Evolutionary conservation across 2,797 vertebrate species (phyloP).

Genomic region (Orestias chungarensis): DNA sequence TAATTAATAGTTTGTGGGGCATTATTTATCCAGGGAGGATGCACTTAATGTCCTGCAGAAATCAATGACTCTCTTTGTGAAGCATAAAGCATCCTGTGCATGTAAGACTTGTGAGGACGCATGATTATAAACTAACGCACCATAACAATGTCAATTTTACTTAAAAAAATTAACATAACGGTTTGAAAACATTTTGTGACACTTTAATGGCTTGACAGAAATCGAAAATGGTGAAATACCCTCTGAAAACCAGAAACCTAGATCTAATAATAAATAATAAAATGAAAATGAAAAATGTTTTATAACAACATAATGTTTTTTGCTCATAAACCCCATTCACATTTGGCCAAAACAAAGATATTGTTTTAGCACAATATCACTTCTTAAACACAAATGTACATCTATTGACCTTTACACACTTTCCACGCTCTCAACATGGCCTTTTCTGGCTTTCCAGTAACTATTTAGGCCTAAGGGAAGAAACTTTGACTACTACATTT

Average conservation of each 20-base stretch:
- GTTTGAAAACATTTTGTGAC: neutral
- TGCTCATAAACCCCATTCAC: neutral
- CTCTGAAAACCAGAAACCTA: neutral
- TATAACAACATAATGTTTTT: neutral
- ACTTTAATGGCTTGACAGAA: neutral
- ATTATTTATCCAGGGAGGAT: constrained; percentile 4
- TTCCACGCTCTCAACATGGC: no score
- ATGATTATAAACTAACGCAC: neutral
- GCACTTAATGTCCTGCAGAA: neutral
- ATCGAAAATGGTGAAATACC: neutral
- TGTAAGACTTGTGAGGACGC: no score
- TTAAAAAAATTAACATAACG: neutral
- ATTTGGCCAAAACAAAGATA: neutral
- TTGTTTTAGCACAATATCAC: neutral
- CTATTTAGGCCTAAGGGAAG: no score
- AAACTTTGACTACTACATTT: neutral
- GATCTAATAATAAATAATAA: neutral
- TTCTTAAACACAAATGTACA: no score
- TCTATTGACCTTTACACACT: no score
- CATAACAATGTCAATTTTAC: neutral
- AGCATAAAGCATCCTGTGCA: neutral
- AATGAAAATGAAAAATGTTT: no score
- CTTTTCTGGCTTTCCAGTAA: no score
- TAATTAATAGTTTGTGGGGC: constrained; percentile 9
- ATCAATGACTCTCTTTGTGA: neutral